These are phyloP conservation scores for Helarctos malayanus DNA, from an alignment of 2,797 vertebrate genomes.

Conservation along the genomic window DNA sequence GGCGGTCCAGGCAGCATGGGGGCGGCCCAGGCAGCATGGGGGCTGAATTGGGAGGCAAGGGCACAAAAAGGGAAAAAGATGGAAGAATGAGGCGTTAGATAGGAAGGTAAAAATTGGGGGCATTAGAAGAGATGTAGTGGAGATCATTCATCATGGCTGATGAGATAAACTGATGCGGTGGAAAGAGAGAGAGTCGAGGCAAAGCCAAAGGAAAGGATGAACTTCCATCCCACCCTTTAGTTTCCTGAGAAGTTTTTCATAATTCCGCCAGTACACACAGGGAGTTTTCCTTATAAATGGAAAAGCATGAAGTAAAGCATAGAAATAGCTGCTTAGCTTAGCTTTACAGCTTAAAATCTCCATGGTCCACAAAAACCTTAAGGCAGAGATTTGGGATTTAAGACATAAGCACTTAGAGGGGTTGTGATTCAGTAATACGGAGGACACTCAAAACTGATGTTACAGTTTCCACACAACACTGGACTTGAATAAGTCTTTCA, in stretches of 20 bases:
- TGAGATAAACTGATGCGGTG: conserved; percentile 45
- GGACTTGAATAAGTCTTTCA: conserved; percentile 18
- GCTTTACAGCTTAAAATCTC: conserved; percentile 25
- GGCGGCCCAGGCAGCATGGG: background rate
- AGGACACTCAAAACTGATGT: background rate
- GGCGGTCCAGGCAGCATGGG: background rate
- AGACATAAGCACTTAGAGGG: background rate
- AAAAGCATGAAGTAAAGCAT: background rate
- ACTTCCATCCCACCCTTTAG: background rate
- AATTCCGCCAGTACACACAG: conserved; percentile 23
- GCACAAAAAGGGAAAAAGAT: background rate
- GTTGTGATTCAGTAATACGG: background rate
- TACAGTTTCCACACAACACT: background rate
- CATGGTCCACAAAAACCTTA: conserved; percentile 36
- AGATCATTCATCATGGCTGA: conserved; percentile 52
- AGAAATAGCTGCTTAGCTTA: background rate
- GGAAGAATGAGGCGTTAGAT: background rate
- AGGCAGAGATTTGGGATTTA: conserved; percentile 38
- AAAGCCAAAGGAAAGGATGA: background rate
- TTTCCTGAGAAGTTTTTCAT: conserved; percentile 34
- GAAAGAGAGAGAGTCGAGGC: background rate
- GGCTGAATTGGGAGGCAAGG: background rate
- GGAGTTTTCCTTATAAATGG: conserved; percentile 45
- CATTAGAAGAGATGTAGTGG: conserved; percentile 25
- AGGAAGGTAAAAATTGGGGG: conserved; percentile 12